Evolutionary conservation across 2,113 vertebrate species (phyloP).

Genomic region (Forbesichthys agassizii): DNA sequence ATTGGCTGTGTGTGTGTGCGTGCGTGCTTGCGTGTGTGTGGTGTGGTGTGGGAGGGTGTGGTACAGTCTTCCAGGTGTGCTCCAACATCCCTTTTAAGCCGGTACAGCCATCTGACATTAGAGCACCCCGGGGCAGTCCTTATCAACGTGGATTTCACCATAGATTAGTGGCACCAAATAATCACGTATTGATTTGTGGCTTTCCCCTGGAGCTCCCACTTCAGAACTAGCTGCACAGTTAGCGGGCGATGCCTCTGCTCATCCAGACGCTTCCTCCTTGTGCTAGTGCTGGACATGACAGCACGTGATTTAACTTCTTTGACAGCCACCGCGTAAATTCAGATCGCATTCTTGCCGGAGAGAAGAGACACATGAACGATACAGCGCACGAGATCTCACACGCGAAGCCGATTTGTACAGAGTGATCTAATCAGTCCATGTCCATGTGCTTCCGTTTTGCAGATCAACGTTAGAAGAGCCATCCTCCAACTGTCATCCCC

Average conservation of each 20-base stretch:
- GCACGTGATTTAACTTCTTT: too few relatives aligned
- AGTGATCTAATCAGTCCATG: neutral
- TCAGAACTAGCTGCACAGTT: constrained; percentile 28
- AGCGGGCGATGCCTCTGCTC: too few relatives aligned
- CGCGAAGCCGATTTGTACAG: neutral
- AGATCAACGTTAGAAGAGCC: constrained; percentile 90
- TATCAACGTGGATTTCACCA: constrained; percentile 83
- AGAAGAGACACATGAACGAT: too few relatives aligned
- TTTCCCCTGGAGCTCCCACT: constrained; percentile 12
- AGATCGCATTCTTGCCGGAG: too few relatives aligned
- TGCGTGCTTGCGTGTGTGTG: neutral
- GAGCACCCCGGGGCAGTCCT: constrained; percentile 53
- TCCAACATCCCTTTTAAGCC: constrained; percentile 55
- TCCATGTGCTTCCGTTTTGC: constrained; percentile 28
- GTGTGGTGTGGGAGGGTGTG: constrained; percentile 21
- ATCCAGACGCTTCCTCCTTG: too few relatives aligned
- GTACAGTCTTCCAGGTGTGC: constrained; percentile 73
- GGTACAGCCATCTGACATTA: constrained; percentile 67
- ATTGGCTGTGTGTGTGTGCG: constrained; percentile 6
- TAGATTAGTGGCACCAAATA: constrained; percentile 81
- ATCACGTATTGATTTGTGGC: constrained; percentile 83
- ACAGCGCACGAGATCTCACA: too few relatives aligned
- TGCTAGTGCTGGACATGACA: too few relatives aligned
- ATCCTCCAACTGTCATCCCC: constrained; percentile 88
- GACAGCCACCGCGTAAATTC: too few relatives aligned